Percentiles rank a stretch among this genome's conserved stretches.
phyloP scores from a whole-genome alignment of 2,888 invertebrate species.

The Alloscopus bannaensis region DNA sequence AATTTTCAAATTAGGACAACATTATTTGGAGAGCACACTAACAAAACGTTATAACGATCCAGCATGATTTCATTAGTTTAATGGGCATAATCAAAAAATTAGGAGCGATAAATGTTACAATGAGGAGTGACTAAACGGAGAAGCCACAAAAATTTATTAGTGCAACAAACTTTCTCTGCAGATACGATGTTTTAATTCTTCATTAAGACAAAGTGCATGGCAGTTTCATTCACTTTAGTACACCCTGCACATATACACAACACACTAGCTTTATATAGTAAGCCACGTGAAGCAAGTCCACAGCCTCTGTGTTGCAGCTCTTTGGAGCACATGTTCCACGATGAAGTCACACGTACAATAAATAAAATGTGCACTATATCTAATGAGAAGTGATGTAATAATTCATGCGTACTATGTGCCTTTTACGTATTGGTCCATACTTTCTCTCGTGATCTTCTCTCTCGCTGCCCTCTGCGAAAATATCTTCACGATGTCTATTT shows the following conservation, averaged over 20 bases:
- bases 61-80: constrained; percentile 61
- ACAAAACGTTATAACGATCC: constrained; percentile 20
- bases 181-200: constrained; percentile 58
- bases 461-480: constrained; percentile 13
- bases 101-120: constrained; percentile 54
- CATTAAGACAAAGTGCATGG: constrained; percentile 56
- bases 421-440: constrained; percentile 43
- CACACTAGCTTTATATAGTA: not conserved
- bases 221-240: constrained; percentile 50
- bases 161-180: constrained; percentile 1
- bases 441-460: constrained; percentile 24
- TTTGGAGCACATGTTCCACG: not conserved
- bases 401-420: constrained; percentile 50
- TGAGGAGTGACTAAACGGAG: constrained; percentile 51
- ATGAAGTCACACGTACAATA: constrained; percentile 7
- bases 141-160: constrained; percentile 56
- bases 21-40: no score
- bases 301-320: not conserved
- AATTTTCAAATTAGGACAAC: no score
- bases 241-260: constrained; percentile 2
- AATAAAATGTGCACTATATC: constrained; percentile 41
- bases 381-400: constrained; percentile 39
- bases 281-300: not conserved
- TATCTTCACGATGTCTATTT: constrained; percentile 56
- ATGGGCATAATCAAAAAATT: constrained; percentile 61